Evolutionary conservation across 37 sponge, comb jelly and placozoan species (phyloP).

Genomic region (Theonella swinhoei): DNA sequence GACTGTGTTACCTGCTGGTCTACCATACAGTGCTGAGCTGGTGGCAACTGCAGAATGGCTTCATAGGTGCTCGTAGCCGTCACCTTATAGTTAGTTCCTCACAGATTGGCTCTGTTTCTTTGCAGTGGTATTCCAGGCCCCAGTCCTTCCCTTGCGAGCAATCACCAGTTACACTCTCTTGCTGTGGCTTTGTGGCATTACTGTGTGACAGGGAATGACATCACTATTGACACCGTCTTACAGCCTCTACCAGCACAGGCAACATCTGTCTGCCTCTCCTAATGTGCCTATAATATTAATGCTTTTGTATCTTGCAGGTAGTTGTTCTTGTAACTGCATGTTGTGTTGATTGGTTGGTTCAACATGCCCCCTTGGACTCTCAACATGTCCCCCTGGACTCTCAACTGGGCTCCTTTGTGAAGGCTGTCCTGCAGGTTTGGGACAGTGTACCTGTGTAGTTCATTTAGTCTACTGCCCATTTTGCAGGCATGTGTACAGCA

Average conservation of each 20-base stretch:
- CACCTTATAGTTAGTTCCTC: no score
- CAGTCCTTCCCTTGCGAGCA: no score
- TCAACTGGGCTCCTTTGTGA: neutral
- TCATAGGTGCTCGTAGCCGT: neutral
- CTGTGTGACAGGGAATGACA: neutral
- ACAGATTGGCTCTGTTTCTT: neutral
- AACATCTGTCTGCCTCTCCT: no score
- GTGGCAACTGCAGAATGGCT: neutral
- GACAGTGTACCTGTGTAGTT: neutral
- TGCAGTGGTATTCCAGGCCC: neutral
- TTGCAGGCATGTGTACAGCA: neutral
- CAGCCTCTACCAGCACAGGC: no score
- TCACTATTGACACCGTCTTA: no score
- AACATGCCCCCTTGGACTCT: neutral
- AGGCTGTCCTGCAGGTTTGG: neutral
- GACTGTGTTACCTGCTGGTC: neutral
- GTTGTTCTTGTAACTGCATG: neutral
- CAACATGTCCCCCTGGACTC: neutral
- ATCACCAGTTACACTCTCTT: neutral
- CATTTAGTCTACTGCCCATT: neutral
- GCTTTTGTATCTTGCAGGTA: neutral
- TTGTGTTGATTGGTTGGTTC: neutral
- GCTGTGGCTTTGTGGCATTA: neutral
- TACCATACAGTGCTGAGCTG: neutral
- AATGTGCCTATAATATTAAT: no score